Base-by-base conservation (phyloP, 2,113 vertebrate species). In the Stercorarius parasiticus region DNA sequence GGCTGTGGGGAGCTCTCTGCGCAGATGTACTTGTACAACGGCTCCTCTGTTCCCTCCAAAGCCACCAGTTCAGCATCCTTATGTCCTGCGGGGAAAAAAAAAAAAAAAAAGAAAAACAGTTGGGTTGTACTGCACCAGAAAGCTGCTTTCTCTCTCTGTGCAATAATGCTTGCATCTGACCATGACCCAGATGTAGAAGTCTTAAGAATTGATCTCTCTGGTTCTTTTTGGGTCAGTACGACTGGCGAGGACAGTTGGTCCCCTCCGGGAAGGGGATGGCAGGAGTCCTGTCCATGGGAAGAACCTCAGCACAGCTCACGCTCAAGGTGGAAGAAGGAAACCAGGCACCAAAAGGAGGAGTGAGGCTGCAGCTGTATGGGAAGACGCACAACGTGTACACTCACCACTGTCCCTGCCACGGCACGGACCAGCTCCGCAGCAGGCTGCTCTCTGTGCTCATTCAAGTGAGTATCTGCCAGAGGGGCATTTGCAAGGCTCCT, bases 351-450 rank as follows among this genome's bases (percentile, higher is more conserved):
- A 9, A 56, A 59, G 82, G 34, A 20, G 87, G 34, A 20, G 87
- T 91, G 78, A 96, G 58, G 90, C 96, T 97, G 92, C 90, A 94
- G 93, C 95, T 97, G 17, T 97, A 93, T 0, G 93, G 92, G 38
- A 85, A 88, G 58, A 93, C 50, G 2, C 87, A 61, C 78, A 11
- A 22, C 0, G 34, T 96, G 58, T 29, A 80, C 62, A 96, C 19
- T 36, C 53, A 0, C 0, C 93, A 30, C 66, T 96, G 95, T 50
- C 96, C 85, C 45, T 97, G 96, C 95, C 90, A 88, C 0, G 27
- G 95, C 84, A 50, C 12, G 0, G 21, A 89, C 11, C 96, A 90
- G 92, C 95, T 97, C 66, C 62, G 30, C 93, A 45, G 71, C 56
- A 53, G 73, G 36, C 82, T 97, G 88, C 95, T 97, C 23, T 29